Evolutionary conservation across 2,797 vertebrate species (phyloP).

Genomic region (Sebastes variabilis): DNA sequence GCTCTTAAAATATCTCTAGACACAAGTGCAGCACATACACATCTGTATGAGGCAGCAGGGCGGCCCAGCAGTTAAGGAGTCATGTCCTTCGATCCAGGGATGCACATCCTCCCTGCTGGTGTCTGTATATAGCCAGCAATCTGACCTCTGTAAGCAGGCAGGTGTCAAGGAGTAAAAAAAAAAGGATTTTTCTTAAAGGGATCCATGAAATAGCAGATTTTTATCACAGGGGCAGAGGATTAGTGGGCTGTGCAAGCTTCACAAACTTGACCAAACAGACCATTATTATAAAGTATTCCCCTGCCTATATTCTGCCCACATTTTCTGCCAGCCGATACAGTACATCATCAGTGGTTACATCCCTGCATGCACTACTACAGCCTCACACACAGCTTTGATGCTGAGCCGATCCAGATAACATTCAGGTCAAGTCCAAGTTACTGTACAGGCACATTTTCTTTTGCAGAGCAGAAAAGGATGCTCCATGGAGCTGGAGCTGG

Average conservation of each 20-base stretch:
- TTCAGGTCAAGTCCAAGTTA: constrained; percentile 77
- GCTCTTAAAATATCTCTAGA: constrained; percentile 9
- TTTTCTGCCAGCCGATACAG: constrained; percentile 10
- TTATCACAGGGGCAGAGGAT: not conserved
- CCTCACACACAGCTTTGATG: constrained; percentile 60
- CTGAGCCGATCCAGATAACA: constrained; percentile 69
- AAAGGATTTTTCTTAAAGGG: not conserved
- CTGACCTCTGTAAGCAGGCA: constrained; percentile 38
- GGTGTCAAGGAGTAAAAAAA: not conserved
- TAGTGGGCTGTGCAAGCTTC: not conserved
- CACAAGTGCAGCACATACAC: constrained; percentile 11
- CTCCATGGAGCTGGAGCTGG: constrained; percentile 20
- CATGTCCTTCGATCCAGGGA: constrained; percentile 21
- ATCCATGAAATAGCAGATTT: not conserved
- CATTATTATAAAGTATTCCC: not conserved
- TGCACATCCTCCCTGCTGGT: constrained; percentile 7
- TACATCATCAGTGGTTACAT: constrained; percentile 33
- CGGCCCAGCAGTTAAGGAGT: constrained; percentile 7
- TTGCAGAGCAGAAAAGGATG: constrained; percentile 49
- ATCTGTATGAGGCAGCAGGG: constrained; percentile 15
- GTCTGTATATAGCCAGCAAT: not conserved
- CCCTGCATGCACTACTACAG: constrained; percentile 38
- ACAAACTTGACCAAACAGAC: constrained; percentile 29
- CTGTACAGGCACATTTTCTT: constrained; percentile 53
- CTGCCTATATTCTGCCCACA: not conserved